A percentile compares a stretch with the other conserved stretches of the same genome.
phyloP scores from a whole-genome alignment of 2,797 vertebrate species.

The Carcharodon carcharias region DNA sequence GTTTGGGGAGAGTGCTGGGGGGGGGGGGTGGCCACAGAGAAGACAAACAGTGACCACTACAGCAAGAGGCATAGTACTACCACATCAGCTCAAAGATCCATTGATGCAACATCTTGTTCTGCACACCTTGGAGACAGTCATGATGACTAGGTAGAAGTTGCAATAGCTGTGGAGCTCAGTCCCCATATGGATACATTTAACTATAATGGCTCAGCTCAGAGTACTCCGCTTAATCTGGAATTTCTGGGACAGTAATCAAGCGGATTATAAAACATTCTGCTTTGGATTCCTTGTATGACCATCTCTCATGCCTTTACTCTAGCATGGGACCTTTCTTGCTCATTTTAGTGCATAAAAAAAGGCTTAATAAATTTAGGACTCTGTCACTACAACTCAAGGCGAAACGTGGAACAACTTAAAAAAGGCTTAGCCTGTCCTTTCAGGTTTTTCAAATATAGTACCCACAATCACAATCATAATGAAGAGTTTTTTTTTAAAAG shows the following conservation, averaged over 20 bases:
- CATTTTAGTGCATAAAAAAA: neutral
- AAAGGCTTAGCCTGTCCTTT: neutral
- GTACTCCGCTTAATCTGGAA: neutral
- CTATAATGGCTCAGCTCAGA: too few species aligned
- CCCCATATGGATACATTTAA: neutral
- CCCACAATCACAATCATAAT: neutral
- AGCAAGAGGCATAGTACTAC: neutral
- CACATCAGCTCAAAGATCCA: neutral
- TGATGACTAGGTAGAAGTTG: neutral
- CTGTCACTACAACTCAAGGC: neutral
- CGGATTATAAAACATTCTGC: neutral
- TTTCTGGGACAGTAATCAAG: neutral
- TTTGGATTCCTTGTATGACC: neutral
- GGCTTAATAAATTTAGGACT: conserved; percentile 3
- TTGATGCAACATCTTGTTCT: neutral
- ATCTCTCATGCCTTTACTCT: neutral
- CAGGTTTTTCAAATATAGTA: neutral
- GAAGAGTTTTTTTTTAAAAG: neutral
- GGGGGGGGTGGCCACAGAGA: too few species aligned
- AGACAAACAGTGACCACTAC: neutral
- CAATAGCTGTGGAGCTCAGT: neutral
- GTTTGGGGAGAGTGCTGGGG: neutral
- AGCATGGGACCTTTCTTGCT: neutral
- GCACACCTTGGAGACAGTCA: neutral
- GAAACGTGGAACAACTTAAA: neutral